phyloP scores from a whole-genome alignment of 2,797 vertebrate genomes.

The Tarsius wallacei region DNA sequence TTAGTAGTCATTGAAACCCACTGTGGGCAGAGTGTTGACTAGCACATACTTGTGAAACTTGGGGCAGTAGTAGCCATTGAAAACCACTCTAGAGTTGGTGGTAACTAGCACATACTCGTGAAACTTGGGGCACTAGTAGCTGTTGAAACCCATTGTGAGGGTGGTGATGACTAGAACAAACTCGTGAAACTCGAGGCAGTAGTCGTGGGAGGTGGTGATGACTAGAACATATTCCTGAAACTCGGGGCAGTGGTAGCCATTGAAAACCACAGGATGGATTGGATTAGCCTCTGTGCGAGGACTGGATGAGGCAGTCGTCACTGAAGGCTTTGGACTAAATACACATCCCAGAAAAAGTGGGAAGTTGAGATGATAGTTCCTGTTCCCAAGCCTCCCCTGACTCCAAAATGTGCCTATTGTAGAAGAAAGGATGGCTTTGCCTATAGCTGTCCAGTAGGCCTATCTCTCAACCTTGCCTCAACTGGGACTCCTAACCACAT shows the following conservation, averaged over 20 bases:
- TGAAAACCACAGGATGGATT: not conserved
- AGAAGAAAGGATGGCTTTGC: accelerated
- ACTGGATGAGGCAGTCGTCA: accelerated
- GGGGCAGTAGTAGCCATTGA: not conserved
- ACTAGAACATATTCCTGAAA: not conserved
- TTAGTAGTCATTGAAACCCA: too few species aligned
- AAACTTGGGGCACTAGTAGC: not conserved
- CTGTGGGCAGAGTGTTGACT: too few species aligned
- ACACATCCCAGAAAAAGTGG: accelerated
- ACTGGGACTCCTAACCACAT: not conserved
- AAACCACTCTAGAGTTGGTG: too few species aligned
- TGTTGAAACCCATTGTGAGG: not conserved
- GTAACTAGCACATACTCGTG: accelerated
- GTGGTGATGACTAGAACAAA: not conserved
- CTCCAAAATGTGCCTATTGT: not conserved
- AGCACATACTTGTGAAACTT: too few species aligned
- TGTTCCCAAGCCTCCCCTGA: accelerated
- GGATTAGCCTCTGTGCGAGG: not conserved
- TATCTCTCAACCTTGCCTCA: not conserved
- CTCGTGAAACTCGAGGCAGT: too few species aligned
- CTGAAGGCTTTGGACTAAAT: not conserved
- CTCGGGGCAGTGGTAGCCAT: too few species aligned
- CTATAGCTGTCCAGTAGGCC: not conserved
- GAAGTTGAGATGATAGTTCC: not conserved
- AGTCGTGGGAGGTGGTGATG: not conserved